A percentile compares a stretch with the other conserved stretches of the same genome.
These are phyloP conservation scores for Gymnocephalus cernua DNA, from an alignment of 2,113 vertebrate species.

Conservation along the genomic window DNA sequence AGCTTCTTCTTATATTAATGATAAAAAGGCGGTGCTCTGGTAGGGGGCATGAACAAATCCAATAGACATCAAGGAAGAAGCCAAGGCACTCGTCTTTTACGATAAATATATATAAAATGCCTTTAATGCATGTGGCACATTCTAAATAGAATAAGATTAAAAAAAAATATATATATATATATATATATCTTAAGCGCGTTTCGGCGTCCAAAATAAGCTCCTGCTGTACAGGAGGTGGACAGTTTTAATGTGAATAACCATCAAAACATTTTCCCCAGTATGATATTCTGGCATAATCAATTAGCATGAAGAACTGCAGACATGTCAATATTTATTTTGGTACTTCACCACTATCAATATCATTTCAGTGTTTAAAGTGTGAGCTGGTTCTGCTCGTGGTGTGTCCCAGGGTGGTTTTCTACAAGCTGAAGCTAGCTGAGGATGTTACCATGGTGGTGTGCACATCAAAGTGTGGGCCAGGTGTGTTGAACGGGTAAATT, in stretches of 20 bases:
- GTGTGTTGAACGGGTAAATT: slow-evolving; percentile 17
- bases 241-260: not conserved
- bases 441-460: not conserved
- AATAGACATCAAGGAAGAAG: too few species aligned
- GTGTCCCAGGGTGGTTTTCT: not conserved
- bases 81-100: too few species aligned
- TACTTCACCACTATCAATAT: not conserved
- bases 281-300: not conserved
- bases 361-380: not conserved
- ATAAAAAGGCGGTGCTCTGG: too few species aligned
- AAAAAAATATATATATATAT: too few species aligned
- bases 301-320: not conserved
- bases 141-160: too few species aligned
- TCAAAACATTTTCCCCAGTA: not conserved
- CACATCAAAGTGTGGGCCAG: slow-evolving; percentile 1
- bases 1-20: too few species aligned
- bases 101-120: too few species aligned
- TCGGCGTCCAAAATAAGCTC: not conserved
- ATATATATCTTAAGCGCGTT: too few species aligned
- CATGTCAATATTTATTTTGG: not conserved
- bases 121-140: too few species aligned
- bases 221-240: not conserved
- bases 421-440: not conserved
- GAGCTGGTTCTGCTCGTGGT: not conserved
- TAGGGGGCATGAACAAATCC: too few species aligned